A percentile compares a stretch with the other conserved stretches of the same genome.
Conservation (phyloP, 2,113 vertebrate species). For the Barbus barbus region DNA sequence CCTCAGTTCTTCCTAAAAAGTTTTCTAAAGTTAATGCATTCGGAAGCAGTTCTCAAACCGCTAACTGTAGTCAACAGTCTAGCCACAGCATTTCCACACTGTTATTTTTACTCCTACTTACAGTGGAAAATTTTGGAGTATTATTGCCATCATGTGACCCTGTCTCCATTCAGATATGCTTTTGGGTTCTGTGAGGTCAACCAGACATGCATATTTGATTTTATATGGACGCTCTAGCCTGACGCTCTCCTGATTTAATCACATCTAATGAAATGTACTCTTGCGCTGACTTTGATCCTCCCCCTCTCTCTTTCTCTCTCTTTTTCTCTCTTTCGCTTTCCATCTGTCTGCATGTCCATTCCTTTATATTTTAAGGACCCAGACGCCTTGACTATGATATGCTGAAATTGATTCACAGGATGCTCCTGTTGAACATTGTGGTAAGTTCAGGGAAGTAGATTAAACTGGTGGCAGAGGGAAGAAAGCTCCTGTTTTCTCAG, state of each 20-base stretch:
- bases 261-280: conserved; percentile 44
- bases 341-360: background rate
- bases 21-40: background rate
- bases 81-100: background rate
- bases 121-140: conserved; percentile 16
- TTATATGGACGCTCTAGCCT: conserved; percentile 15
- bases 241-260: conserved; percentile 40
- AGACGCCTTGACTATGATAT: conserved; percentile 62
- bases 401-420: conserved; percentile 59
- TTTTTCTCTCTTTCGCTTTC: background rate
- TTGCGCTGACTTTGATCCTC: conserved; percentile 26
- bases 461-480: background rate
- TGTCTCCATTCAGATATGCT: background rate
- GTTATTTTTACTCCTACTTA: background rate
- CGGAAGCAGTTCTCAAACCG: background rate
- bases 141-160: conserved; percentile 16
- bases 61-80: background rate
- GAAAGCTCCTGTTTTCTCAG: background rate
- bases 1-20: background rate
- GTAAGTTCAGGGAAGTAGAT: conserved; percentile 48
- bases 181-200: background rate
- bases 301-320: background rate
- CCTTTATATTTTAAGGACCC: conserved; percentile 39
- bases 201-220: conserved; percentile 41
- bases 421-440: conserved; percentile 49